Evolutionary conservation across 2,113 vertebrate genomes (phyloP).

Genomic region (Thamnophis sirtalis): DNA sequence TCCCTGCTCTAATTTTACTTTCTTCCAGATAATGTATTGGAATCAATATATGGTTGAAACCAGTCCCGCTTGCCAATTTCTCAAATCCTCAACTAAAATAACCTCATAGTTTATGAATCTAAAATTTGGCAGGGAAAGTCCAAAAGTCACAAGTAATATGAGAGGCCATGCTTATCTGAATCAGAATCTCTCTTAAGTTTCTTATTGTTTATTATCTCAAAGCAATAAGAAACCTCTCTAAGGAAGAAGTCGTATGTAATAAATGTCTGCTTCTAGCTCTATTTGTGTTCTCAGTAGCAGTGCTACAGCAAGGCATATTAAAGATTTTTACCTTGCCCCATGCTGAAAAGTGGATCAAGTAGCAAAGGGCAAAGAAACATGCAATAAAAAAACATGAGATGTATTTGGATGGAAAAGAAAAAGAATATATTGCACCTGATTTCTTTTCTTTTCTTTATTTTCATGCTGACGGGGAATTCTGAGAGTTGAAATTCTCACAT

Average conservation of each 20-base stretch:
- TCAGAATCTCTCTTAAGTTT: constrained; percentile 18
- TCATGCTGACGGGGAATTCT: constrained; percentile 19
- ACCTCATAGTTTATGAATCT: neutral
- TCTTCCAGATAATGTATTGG: neutral
- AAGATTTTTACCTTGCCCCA: neutral
- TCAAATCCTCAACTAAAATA: neutral
- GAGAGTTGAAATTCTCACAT: neutral
- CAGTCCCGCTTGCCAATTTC: neutral
- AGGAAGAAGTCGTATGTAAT: constrained; percentile 42
- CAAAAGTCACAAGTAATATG: constrained; percentile 17
- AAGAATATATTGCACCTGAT: neutral
- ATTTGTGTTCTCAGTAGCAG: constrained; percentile 34
- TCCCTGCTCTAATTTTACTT: neutral
- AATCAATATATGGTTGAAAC: neutral
- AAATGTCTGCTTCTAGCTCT: constrained; percentile 32
- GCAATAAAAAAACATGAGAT: constrained; percentile 26
- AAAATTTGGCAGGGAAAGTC: neutral
- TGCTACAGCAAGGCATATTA: neutral
- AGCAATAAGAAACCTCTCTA: constrained; percentile 34
- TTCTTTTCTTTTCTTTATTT: constrained; percentile 6
- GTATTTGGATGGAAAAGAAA: neutral
- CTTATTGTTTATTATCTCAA: constrained; percentile 49
- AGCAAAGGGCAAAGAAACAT: constrained; percentile 1
- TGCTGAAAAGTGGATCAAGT: neutral
- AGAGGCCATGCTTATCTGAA: constrained; percentile 49